phyloP scores from a whole-genome alignment of 2,113 vertebrate species.

The Raphicerus campestris region DNA sequence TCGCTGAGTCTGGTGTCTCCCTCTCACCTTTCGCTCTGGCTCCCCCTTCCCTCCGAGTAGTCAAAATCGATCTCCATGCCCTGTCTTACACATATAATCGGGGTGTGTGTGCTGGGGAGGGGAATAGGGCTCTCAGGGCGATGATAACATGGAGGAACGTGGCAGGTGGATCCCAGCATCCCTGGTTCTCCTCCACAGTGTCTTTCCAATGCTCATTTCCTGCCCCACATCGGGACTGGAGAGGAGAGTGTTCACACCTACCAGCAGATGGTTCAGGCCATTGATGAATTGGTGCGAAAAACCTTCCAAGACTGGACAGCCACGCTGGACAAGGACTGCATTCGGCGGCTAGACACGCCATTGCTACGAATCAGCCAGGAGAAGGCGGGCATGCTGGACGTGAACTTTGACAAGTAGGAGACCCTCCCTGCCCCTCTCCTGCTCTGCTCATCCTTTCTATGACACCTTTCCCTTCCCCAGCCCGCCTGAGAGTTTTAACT shows the following conservation, averaged over 20 bases:
- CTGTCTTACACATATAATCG: not conserved
- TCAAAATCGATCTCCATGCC: not conserved
- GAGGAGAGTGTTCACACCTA: conserved; percentile 77
- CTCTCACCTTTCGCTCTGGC: not conserved
- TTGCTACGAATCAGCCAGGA: conserved; percentile 81
- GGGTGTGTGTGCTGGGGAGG: not conserved
- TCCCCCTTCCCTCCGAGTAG: not conserved
- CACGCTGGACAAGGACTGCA: conserved; percentile 79
- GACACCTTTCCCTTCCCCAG: not conserved
- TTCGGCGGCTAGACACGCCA: conserved; percentile 83
- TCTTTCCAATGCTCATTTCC: conserved; percentile 80
- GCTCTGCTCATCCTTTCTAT: not conserved
- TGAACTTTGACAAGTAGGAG: conserved; percentile 89
- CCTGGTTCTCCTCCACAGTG: conserved; percentile 66
- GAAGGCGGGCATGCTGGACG: conserved; percentile 79
- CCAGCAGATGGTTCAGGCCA: conserved; percentile 78
- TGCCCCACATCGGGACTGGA: conserved; percentile 76
- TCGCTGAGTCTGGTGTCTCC: not conserved
- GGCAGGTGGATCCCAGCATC: not conserved
- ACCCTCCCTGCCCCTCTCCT: not conserved
- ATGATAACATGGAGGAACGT: not conserved
- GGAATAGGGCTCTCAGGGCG: not conserved
- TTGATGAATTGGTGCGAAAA: conserved; percentile 85
- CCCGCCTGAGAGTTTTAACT: not conserved
- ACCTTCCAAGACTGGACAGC: conserved; percentile 87